A percentile compares a stretch with the other conserved stretches of the same genome.
phyloP scores from a whole-genome alignment of 2,797 vertebrate genomes.

The Sardinella longiceps region DNA sequence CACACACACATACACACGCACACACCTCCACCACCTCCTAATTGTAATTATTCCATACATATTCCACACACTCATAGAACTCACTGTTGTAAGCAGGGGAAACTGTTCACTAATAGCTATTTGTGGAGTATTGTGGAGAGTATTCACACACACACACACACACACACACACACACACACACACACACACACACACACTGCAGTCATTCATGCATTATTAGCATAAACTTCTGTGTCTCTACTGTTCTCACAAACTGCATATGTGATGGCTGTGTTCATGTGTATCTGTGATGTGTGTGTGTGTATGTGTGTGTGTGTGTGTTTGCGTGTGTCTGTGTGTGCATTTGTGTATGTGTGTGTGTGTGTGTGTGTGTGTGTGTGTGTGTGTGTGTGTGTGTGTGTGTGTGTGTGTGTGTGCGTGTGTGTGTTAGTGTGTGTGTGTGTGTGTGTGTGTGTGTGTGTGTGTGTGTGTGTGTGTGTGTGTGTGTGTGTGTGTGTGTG shows the following conservation, averaged over 20 bases:
- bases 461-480: constrained; percentile 3
- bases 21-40: too few species aligned
- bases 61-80: too few species aligned
- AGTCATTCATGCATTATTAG: too few species aligned
- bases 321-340: constrained; percentile 3
- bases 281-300: constrained; percentile 2
- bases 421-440: constrained; percentile 25
- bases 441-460: constrained; percentile 17
- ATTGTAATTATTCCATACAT: too few species aligned
- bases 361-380: constrained; percentile 17
- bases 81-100: too few species aligned
- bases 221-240: too few species aligned
- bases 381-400: background rate
- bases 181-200: constrained; percentile 2
- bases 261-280: constrained; percentile 46
- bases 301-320: constrained; percentile 32
- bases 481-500: background rate
- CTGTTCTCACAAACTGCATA: too few species aligned
- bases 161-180: background rate
- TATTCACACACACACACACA: background rate
- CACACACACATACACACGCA: too few species aligned
- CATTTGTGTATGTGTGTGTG: constrained; percentile 17
- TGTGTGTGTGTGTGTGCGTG: background rate
- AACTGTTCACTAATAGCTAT: too few species aligned
- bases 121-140: too few species aligned